Conservation (phyloP, 1,140 invertebrate genomes). For the Onthophagus taurus region DNA sequence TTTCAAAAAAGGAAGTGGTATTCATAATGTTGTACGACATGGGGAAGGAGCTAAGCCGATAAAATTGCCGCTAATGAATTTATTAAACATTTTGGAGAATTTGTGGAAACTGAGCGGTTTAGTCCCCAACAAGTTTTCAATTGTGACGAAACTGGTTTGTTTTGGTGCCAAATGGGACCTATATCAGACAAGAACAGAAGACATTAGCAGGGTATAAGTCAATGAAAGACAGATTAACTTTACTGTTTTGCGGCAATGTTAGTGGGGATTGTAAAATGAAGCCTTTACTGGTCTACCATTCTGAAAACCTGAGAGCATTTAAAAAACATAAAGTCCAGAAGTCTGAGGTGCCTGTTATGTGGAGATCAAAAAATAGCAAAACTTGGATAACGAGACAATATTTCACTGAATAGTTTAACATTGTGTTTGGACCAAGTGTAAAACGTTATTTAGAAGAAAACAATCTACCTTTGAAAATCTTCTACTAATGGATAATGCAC, state of each 20-base stretch:
- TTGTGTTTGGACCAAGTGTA: not conserved
- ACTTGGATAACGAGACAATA: not conserved
- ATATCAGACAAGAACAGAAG: conserved; percentile 9
- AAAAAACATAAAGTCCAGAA: conserved; percentile 11
- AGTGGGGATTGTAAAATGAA: conserved; percentile 11
- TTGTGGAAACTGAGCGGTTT: conserved; percentile 34
- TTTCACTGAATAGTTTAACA: conserved; percentile 10
- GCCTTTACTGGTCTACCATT: not conserved
- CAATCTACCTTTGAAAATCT: not conserved
- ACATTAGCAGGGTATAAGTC: conserved; percentile 13
- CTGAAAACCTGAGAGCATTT: conserved; percentile 3
- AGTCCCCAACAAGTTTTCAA: conserved; percentile 34
- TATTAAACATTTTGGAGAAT: conserved; percentile 28
- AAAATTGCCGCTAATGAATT: conserved; percentile 5
- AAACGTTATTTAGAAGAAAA: not conserved
- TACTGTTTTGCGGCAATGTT: conserved; percentile 7
- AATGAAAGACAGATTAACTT: conserved; percentile 13
- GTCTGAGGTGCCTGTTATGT: not conserved
- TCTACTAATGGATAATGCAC: not conserved
- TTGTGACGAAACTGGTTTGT: conserved; percentile 34
- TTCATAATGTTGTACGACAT: too few species aligned
- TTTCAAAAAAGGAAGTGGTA: conserved; percentile 1
- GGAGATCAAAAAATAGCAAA: conserved; percentile 6
- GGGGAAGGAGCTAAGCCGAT: conserved; percentile 12
- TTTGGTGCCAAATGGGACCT: conserved; percentile 20